Base-by-base conservation (phyloP, 1,140 invertebrate species). In the Conopomorpha cramerella region DNA sequence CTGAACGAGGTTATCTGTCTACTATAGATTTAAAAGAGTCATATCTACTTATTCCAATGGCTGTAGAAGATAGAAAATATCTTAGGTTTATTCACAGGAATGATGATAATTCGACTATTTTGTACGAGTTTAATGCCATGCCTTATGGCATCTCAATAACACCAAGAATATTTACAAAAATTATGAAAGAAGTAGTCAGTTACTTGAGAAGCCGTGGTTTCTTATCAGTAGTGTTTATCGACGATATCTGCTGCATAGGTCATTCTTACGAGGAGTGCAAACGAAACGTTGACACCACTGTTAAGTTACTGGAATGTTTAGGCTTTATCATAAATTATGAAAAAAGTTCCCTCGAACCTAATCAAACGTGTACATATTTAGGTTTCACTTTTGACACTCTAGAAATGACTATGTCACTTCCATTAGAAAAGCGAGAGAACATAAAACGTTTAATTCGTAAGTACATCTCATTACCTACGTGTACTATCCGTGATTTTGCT, bases 251-350 rank as follows among this genome's bases (percentile, higher is more conserved):
- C 11, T 55, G 46, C 33, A 41, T 51, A 3, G 45, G 35, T 8
- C 12, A 48, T 12, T 39, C 25, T 13, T 49, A 41, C 30, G 11
- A 37, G 0, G 18, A 53, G 19, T 56, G 53, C 23, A 0, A 17
- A 1, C 14, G 34, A 12, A 49, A 53, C 16, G 41, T 57, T 25
- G 37, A 42, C 1, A 39, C 36, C 16, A 51, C 51, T 0, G 8
- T 44, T 17, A 35, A 34, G 12, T 26, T 50, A 16, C 28, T 54
- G 6, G 8, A 43, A 12, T 46, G 43, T 38, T 16, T 58, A 12
- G 49, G 45, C 2, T 51, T 58, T 12, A 17, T 51, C 1, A 36
- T 50, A 12, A 54, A 58, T 38, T 44, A 37, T 16, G 27, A 48
- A 16, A 51, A 57, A 36, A 57, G 54, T 38, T 25, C 2, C 8